These are phyloP conservation scores for Watsonalla binaria DNA, from an alignment of 2,888 invertebrate genomes.

Conservation along the genomic window DNA sequence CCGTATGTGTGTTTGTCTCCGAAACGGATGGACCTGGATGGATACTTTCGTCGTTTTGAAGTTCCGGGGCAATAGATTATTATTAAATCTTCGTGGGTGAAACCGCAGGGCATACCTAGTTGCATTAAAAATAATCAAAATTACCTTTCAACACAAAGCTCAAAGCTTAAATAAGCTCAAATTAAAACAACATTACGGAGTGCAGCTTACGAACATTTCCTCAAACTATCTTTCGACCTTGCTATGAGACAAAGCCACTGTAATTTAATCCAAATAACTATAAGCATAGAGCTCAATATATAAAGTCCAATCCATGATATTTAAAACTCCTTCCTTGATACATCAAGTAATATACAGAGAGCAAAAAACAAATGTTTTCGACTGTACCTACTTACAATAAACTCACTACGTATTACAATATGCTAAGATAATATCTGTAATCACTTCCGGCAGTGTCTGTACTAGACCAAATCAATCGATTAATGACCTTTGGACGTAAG, in stretches of 20 bases:
- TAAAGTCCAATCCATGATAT: background rate
- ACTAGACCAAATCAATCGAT: constrained; percentile 10
- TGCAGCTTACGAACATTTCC: background rate
- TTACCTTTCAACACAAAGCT: too few species aligned
- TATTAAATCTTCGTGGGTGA: too few species aligned
- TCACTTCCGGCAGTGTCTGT: constrained; percentile 23
- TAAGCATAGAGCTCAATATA: background rate
- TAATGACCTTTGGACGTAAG: constrained; percentile 3
- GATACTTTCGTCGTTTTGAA: too few species aligned
- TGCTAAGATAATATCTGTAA: constrained; percentile 3
- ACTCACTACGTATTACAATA: background rate
- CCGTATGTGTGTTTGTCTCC: too few species aligned
- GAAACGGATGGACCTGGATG: too few species aligned
- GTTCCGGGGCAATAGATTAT: too few species aligned
- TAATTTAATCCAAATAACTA: background rate
- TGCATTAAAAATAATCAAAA: too few species aligned
- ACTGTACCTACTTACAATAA: background rate
- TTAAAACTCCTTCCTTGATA: background rate
- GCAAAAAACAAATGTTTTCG: background rate
- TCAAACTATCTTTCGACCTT: background rate
- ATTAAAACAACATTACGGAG: background rate
- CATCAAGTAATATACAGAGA: background rate
- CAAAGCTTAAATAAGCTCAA: background rate
- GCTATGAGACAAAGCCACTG: background rate
- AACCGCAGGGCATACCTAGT: too few species aligned